Evolutionary conservation across 2,888 invertebrate species (phyloP), one percentile per base, ranked within the genome.

Genomic region (Diachrysia chrysitis): DNA sequence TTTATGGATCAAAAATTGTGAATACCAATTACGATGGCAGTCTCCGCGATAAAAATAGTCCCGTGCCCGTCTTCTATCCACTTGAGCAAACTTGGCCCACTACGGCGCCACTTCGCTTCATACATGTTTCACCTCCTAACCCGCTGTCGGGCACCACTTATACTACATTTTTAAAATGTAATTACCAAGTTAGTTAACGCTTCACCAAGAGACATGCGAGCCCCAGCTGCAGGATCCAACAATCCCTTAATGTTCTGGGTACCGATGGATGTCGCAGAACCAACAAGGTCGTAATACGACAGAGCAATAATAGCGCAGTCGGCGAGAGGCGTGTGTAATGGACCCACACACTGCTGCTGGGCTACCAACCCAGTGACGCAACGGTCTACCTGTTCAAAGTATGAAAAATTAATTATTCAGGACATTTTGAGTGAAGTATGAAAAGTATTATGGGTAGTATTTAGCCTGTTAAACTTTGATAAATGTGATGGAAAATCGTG

Each of bases 281-380:
- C 99, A 67, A 97, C 96, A 54, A 96, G 96, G 70, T 97, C 97
- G 87, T 97, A 97, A 90, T 98, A 97, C 0, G 99, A 98, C 29
- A 99, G 96, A 0, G 99, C 98, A 6, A 97, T 97, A 58, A 99
- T 97, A 0, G 98, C 99, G 70, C 98, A 99, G 92, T 99, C 99
- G 0, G 99, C 98, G 5, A 99, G 94, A 0, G 99, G 99, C 0
- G 99, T 98, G 90, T 99, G 99, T 0, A 99, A 93, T 0, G 99
- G 99, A 0, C 99, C 99, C 25, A 99, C 99, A 89, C 99, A 99
- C 90, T 99, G 99, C 87, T 99, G 99, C 90, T 99, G 99, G 0
- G 99, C 99, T 66, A 99, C 96, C 17, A 99, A 95, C 0, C 99
- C 99, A 1, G 98, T 98, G 10, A 99, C 99, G 88, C 99, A 99